Evolutionary conservation across 1,140 invertebrate species (phyloP).

Genomic region (Drosophila kepulauana): DNA sequence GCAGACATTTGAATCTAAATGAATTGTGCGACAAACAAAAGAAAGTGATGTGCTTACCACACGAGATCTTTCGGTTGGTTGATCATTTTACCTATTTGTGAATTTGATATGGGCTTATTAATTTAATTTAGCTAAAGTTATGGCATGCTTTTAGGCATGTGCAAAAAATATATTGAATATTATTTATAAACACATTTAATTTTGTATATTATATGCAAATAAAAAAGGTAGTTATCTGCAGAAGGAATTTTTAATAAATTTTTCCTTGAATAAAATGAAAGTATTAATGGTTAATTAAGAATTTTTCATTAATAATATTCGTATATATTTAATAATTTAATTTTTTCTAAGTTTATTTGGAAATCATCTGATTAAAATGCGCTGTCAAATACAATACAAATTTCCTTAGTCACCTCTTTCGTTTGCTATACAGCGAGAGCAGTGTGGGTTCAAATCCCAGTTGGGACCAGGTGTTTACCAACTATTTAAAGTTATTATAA

Average conservation of each 20-base stretch:
- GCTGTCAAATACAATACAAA: too few relatives aligned
- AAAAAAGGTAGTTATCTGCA: too few relatives aligned
- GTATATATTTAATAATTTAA: too few relatives aligned
- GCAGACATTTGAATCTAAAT: constrained; percentile 11
- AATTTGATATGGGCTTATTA: background rate
- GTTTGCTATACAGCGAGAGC: background rate
- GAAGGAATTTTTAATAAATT: too few relatives aligned
- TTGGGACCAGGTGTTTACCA: background rate
- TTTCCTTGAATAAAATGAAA: too few relatives aligned
- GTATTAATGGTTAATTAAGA: too few relatives aligned
- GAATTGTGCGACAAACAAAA: background rate
- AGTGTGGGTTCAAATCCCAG: constrained; percentile 12
- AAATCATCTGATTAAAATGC: too few relatives aligned
- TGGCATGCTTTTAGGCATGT: constrained; percentile 33
- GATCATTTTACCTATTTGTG: background rate
- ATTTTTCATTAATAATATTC: too few relatives aligned
- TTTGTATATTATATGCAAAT: background rate
- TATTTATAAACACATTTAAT: background rate
- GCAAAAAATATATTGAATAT: background rate
- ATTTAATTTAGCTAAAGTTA: constrained; percentile 1
- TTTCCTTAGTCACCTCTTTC: background rate
- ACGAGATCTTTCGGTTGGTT: background rate
- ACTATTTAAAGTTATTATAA: background rate
- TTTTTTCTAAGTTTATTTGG: too few relatives aligned
- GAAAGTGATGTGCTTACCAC: constrained; percentile 7